phyloP scores from a whole-genome alignment of 92 coral and sea anemone genomes.

The Galaxea fascicularis region DNA sequence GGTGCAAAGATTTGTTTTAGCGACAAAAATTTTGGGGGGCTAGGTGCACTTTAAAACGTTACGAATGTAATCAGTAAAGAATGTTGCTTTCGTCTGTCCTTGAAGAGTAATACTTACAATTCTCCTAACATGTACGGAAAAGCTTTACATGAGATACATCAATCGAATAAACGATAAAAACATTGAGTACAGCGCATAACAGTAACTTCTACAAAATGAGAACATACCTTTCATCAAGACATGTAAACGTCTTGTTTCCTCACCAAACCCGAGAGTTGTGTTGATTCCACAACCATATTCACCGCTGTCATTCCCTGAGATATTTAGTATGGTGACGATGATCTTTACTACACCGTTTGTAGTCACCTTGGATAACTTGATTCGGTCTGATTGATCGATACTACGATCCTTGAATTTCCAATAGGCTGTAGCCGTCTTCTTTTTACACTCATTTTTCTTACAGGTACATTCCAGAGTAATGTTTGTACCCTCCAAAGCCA shows the following conservation, averaged over 20 bases:
- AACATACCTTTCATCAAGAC: constrained; percentile 19
- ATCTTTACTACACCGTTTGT: background rate
- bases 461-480: constrained; percentile 20
- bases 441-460: background rate
- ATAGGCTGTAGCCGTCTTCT: background rate
- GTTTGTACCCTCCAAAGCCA: constrained; percentile 6
- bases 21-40: no score
- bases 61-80: no score
- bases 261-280: constrained; percentile 28
- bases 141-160: no score
- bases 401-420: constrained; percentile 1
- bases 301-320: constrained; percentile 6
- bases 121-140: no score
- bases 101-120: no score
- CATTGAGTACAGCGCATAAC: background rate
- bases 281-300: constrained; percentile 3
- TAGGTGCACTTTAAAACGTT: no score
- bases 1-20: no score
- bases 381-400: background rate
- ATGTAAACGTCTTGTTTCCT: background rate
- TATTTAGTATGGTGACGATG: background rate
- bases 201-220: no score
- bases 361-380: background rate
- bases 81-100: no score
- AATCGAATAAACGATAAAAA: no score